Evolutionary conservation across 2,113 vertebrate genomes (phyloP).

Genomic region (Crotalus horridus): DNA sequence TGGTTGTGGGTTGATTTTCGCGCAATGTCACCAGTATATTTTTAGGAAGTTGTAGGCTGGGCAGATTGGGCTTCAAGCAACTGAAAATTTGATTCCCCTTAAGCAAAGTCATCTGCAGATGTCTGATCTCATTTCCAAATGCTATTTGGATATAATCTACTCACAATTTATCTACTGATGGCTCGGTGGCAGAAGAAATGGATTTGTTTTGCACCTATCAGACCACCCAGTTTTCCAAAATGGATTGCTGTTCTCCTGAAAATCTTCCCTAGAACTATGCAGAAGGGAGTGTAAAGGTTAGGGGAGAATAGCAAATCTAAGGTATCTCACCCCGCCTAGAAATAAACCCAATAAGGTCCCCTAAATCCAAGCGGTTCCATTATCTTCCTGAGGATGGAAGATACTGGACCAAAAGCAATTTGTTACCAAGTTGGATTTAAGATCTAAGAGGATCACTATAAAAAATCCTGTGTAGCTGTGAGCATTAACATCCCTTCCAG

Average conservation of each 20-base stretch:
- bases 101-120: not conserved
- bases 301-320: not conserved
- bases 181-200: no score
- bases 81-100: not conserved
- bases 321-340: not conserved
- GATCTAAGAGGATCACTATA: not conserved
- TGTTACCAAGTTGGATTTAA: not conserved
- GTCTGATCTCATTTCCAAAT: not conserved
- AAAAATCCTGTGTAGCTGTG: not conserved
- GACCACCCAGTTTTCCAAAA: not conserved
- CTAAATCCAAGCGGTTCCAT: not conserved
- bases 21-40: not conserved
- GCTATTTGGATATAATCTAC: not conserved
- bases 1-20: not conserved
- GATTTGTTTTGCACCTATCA: not conserved
- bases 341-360: not conserved
- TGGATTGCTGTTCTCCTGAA: not conserved
- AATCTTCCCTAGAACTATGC: not conserved
- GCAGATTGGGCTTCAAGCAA: not conserved
- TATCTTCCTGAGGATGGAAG: not conserved
- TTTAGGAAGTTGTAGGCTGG: not conserved
- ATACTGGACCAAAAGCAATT: not conserved
- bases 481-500: not conserved
- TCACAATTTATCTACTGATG: not conserved
- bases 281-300: not conserved